A percentile compares a stretch with the other conserved stretches of the same genome.
phyloP scores from a whole-genome alignment of 2,888 invertebrate species.

The Operophtera brumata region DNA sequence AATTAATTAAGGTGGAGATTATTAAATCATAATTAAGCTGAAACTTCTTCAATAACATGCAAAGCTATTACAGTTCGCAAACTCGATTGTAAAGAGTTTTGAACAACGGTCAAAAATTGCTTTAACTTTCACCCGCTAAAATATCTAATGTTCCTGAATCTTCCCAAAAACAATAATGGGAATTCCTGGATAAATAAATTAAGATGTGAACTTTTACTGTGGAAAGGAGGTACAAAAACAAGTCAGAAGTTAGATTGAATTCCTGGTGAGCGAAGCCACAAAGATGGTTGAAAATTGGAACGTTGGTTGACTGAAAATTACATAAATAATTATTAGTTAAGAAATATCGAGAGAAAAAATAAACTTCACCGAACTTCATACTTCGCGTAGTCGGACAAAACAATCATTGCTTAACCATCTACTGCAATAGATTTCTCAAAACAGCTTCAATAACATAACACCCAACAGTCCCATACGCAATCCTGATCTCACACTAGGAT shows the following conservation, averaged over 20 bases:
- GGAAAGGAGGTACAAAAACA: slow-evolving; percentile 29
- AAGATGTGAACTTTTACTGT: slow-evolving; percentile 33
- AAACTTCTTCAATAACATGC: slow-evolving; percentile 22
- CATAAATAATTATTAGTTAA: neutral
- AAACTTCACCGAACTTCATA: no score
- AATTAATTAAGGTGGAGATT: slow-evolving; percentile 13
- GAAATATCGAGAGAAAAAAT: neutral
- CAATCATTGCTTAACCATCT: no score
- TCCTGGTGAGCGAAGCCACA: slow-evolving; percentile 26
- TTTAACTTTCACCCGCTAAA: slow-evolving; percentile 22
- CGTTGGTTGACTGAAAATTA: neutral
- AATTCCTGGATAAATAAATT: slow-evolving; percentile 32
- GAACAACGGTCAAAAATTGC: slow-evolving; percentile 20
- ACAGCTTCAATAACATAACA: no score
- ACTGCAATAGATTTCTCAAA: no score
- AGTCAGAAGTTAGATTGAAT: slow-evolving; percentile 34
- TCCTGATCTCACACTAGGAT: no score
- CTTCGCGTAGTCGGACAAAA: no score
- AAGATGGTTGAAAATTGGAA: slow-evolving; percentile 9
- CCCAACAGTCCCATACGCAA: no score
- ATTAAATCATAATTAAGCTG: slow-evolving; percentile 23
- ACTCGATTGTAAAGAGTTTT: slow-evolving; percentile 20
- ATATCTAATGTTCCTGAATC: slow-evolving; percentile 27
- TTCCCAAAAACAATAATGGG: slow-evolving; percentile 31
- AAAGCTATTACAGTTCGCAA: slow-evolving; percentile 14